Evolutionary conservation across 2,797 vertebrate genomes (phyloP), one percentile per base, ranked within the genome.

Genomic region (Pangasius mekongensis): DNA sequence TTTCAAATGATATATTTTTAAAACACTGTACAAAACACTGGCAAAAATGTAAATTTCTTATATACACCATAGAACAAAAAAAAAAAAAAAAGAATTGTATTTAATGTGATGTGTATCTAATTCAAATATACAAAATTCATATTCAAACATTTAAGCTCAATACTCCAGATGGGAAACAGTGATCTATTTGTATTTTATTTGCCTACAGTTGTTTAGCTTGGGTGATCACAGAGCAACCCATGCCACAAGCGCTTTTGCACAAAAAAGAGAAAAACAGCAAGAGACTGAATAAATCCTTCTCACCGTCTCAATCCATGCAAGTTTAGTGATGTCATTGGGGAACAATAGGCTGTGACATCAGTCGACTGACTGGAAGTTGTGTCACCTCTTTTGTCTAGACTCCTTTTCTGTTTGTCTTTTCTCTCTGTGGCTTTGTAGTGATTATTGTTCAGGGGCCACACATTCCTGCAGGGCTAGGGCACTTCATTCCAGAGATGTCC

Each of bases 381-480:
- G 58, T 87, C 89, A 91, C 85, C 86, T 89, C 87, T 89, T 87
- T 89, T 87, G 84, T 84, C 89, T 87, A 43, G 86, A 82, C 83
- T 30, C 60, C 66, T 47, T 87, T 69, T 82, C 33, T 71, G 82
- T 83, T 87, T 58, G 73, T 81, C 54, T 78, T 89, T 85, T 84
- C 85, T 87, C 69, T 80, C 60, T 47, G 84, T 58, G 84, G 62
- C 89, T 92, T 90, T 91, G 87, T 83, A 85, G 86, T 85, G 84
- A 90, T 88, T 88, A 74, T 81, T 83, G 81, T 22, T 71, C 62
- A 36, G 66, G 86, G 88, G 77, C 89, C 87, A 78, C 67, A 90
- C 90, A 92, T 92, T 92, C 91, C 90, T 89, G 66, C 52, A 86
- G 64, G 90, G 80, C 86, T 64, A 87, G 69, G 43, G 85, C 82